Percentiles rank a stretch among this genome's conserved stretches.
phyloP scores from a whole-genome alignment of 2,113 vertebrate species.

The Eretmochelys imbricata region DNA sequence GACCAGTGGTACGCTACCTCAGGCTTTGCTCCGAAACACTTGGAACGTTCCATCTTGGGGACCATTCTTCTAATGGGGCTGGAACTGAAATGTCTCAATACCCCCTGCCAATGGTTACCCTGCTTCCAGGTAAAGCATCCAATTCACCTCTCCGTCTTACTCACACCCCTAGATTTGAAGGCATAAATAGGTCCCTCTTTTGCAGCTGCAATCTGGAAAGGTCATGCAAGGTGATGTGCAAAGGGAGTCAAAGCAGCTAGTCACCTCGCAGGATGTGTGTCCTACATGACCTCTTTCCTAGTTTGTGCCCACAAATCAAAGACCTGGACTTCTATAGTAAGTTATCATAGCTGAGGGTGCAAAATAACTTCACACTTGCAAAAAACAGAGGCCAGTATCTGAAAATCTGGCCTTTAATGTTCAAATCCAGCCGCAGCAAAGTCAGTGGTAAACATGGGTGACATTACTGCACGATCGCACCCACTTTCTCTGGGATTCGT shows the following conservation, averaged over 20 bases:
- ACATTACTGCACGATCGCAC: no score
- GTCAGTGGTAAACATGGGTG: fast-evolving
- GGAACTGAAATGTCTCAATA: not conserved
- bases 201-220: not conserved
- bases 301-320: not conserved
- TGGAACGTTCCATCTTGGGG: not conserved
- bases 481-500: not conserved
- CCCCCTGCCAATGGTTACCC: not conserved
- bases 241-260: not conserved
- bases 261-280: not conserved
- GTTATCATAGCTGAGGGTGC: fast-evolving
- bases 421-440: not conserved
- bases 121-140: not conserved
- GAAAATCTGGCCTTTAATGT: not conserved
- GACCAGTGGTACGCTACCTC: not conserved
- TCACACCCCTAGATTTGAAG: not conserved
- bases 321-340: not conserved
- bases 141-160: not conserved
- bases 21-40: not conserved
- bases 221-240: not conserved
- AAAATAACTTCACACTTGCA: not conserved
- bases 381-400: not conserved
- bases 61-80: not conserved
- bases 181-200: not conserved
- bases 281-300: not conserved